These are phyloP conservation scores for Oxystoma pomonae DNA, from an alignment of 2,888 invertebrate species.

Conservation along the genomic window DNA sequence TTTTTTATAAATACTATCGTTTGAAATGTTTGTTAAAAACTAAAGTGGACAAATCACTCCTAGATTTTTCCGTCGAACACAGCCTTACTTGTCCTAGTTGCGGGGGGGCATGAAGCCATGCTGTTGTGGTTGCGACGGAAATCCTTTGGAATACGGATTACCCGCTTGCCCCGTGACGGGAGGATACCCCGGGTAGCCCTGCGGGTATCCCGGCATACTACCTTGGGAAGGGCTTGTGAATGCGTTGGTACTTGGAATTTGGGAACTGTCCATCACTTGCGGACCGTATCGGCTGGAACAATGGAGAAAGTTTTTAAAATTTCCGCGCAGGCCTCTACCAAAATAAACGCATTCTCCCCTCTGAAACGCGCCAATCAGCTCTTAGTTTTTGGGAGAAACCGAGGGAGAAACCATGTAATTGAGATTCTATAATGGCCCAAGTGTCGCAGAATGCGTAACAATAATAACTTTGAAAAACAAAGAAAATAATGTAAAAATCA, in stretches of 20 bases:
- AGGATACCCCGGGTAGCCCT: conserved; percentile 36
- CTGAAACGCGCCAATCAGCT: no score
- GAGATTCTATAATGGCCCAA: no score
- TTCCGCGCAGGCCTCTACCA: no score
- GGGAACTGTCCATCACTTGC: conserved; percentile 40
- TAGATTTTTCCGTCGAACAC: background rate
- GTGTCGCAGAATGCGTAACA: no score
- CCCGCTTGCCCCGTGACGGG: conserved; percentile 12
- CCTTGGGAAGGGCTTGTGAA: conserved; percentile 39
- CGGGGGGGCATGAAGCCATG: conserved; percentile 42
- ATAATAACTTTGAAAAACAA: no score
- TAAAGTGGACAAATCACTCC: no score
- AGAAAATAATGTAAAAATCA: no score
- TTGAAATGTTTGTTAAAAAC: no score
- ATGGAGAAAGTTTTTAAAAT: background rate
- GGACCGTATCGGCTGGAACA: conserved; percentile 31
- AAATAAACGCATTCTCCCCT: no score
- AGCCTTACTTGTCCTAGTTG: conserved; percentile 25
- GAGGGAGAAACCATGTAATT: no score
- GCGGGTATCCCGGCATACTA: conserved; percentile 35
- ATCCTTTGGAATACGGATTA: conserved; percentile 44
- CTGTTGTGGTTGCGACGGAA: conserved; percentile 39
- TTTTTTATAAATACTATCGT: no score
- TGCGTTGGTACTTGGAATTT: conserved; percentile 38
- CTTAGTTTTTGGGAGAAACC: no score